A percentile compares a stretch with the other conserved stretches of the same genome.
phyloP scores from a whole-genome alignment of 2,888 invertebrate species.

The Melanostoma scalare region DNA sequence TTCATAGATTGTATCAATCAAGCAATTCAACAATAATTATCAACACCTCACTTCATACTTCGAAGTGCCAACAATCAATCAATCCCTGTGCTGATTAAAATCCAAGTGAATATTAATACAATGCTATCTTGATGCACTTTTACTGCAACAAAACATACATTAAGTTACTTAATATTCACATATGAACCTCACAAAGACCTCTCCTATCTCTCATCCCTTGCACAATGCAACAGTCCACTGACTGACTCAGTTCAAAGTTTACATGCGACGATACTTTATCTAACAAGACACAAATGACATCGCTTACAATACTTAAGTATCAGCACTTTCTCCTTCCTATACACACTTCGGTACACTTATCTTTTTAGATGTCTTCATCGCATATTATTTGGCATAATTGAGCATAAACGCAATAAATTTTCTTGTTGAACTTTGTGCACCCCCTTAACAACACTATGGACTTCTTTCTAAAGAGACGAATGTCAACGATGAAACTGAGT shows the following conservation, averaged over 20 bases:
- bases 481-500: slow-evolving; percentile 35
- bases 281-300: slow-evolving; percentile 26
- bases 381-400: slow-evolving; percentile 59
- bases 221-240: neutral
- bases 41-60: slow-evolving; percentile 14
- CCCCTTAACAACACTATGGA: slow-evolving; percentile 6
- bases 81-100: slow-evolving; percentile 22
- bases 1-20: slow-evolving; percentile 17
- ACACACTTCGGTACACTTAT: slow-evolving; percentile 20
- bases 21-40: slow-evolving; percentile 18
- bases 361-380: slow-evolving; percentile 28
- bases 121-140: slow-evolving; percentile 40
- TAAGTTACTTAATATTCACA: neutral
- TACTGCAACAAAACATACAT: neutral
- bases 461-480: slow-evolving; percentile 17
- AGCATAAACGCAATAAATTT: slow-evolving; percentile 67
- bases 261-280: slow-evolving; percentile 39
- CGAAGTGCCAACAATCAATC: slow-evolving; percentile 6
- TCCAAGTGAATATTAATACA: neutral
- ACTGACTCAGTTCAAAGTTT: slow-evolving; percentile 41
- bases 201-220: neutral
- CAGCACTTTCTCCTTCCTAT: slow-evolving; percentile 16
- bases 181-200: slow-evolving; percentile 11
- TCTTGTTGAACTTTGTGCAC: slow-evolving; percentile 65
- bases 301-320: slow-evolving; percentile 20